Evolutionary conservation across 2,113 vertebrate species (phyloP).

Genomic region (Scortum barcoo): DNA sequence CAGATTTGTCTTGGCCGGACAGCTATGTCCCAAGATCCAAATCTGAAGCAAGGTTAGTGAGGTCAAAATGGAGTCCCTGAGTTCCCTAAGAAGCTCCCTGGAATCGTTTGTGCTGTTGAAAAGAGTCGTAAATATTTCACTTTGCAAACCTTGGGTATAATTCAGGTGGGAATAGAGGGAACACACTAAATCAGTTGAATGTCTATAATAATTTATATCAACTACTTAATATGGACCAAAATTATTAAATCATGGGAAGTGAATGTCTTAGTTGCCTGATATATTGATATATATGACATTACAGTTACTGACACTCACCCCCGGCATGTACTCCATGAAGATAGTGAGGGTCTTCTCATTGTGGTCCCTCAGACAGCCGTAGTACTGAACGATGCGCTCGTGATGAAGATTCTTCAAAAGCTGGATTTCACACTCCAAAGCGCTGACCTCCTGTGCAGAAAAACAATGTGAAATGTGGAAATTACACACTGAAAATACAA

Average conservation of each 20-base stretch:
- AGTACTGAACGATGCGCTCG: conserved; percentile 96
- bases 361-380: conserved; percentile 92
- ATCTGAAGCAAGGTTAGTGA: background rate
- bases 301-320: conserved; percentile 83
- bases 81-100: conserved; percentile 17
- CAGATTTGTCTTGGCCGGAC: background rate
- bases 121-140: background rate
- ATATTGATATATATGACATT: too few species aligned
- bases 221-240: background rate
- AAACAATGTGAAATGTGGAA: background rate
- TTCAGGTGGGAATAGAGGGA: background rate
- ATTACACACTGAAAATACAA: background rate
- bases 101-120: background rate
- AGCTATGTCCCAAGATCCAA: background rate
- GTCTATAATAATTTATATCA: background rate
- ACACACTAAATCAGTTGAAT: background rate
- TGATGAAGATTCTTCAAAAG: conserved; percentile 96
- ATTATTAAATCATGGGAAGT: background rate
- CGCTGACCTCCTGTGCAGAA: conserved; percentile 92
- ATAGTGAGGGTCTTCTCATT: conserved; percentile 95
- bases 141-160: background rate
- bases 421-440: conserved; percentile 97
- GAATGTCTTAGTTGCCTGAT: background rate
- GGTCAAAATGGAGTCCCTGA: background rate
- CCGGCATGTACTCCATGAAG: conserved; percentile 99